Percentiles rank a stretch among this genome's conserved stretches.
Evolutionary conservation across 2,888 invertebrate genomes (phyloP).

Genomic region (Hipparchia sbordonii): DNA sequence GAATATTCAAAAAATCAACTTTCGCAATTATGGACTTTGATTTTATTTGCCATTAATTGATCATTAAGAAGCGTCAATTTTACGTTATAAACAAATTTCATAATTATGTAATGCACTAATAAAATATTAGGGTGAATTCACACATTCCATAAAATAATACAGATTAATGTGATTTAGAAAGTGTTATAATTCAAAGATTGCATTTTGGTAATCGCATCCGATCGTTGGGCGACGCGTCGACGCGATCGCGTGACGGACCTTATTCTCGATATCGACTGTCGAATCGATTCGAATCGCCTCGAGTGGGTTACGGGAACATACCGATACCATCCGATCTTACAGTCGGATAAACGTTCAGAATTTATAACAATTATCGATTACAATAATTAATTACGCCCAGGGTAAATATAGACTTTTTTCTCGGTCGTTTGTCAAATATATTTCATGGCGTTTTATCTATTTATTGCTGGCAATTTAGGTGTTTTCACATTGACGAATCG

Average conservation of each 20-base stretch:
- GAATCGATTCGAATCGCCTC: slow-evolving; percentile 68
- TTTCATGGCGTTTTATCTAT: slow-evolving; percentile 67
- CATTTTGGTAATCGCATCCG: slow-evolving; percentile 41
- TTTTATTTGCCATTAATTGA: background rate
- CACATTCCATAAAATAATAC: slow-evolving; percentile 14
- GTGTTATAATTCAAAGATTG: slow-evolving; percentile 42
- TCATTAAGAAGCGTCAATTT: background rate
- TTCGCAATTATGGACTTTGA: background rate
- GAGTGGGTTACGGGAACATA: slow-evolving; percentile 54
- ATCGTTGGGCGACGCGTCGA: slow-evolving; percentile 13
- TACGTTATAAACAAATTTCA: background rate
- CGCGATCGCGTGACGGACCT: slow-evolving; percentile 63
- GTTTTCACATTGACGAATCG: slow-evolving; percentile 75
- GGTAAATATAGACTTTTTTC: slow-evolving; percentile 68
- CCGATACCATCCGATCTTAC: slow-evolving; percentile 30
- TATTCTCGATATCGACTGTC: slow-evolving; percentile 57
- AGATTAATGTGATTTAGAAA: slow-evolving; percentile 38
- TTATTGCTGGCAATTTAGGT: slow-evolving; percentile 65
- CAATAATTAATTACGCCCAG: slow-evolving; percentile 57
- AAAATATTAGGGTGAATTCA: slow-evolving; percentile 10
- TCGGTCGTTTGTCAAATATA: slow-evolving; percentile 68
- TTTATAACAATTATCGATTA: slow-evolving; percentile 73
- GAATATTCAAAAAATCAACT: slow-evolving; percentile 1
- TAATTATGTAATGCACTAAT: background rate
- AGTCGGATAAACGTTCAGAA: slow-evolving; percentile 56